These are phyloP conservation scores for Gymnoscelis rufifasciata DNA, from an alignment of 2,888 invertebrate species.

Conservation along the genomic window DNA sequence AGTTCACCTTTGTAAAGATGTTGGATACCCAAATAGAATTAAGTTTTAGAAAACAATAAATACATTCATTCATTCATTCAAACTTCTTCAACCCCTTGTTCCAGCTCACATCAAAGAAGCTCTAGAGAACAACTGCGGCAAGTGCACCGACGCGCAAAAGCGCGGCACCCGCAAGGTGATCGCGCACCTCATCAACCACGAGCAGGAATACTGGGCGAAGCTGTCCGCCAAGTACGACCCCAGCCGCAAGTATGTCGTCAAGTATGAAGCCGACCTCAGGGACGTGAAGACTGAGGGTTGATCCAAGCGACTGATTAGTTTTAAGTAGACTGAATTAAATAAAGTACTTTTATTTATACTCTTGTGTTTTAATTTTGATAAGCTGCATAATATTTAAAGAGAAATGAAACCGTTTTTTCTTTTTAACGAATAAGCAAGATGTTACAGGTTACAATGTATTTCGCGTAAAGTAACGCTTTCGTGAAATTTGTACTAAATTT, in stretches of 20 bases:
- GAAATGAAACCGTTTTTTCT: no score
- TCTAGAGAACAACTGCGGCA: slow-evolving; percentile 52
- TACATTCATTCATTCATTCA: no score
- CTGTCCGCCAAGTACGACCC: slow-evolving; percentile 48
- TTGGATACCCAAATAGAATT: no score
- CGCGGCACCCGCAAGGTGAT: slow-evolving; percentile 46
- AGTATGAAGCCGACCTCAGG: slow-evolving; percentile 47
- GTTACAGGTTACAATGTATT: no score
- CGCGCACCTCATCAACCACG: slow-evolving; percentile 54
- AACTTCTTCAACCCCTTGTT: slow-evolving; percentile 8
- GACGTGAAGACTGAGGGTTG: slow-evolving; percentile 22
- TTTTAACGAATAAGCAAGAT: no score
- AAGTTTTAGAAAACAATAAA: no score
- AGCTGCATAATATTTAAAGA: no score
- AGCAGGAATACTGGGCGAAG: slow-evolving; percentile 44
- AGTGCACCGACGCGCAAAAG: slow-evolving; percentile 53
- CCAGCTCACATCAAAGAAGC: slow-evolving; percentile 61
- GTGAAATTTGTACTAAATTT: no score
- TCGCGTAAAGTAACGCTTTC: no score
- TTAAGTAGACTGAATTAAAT: not conserved
- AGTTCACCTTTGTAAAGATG: no score
- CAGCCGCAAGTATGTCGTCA: slow-evolving; percentile 36
- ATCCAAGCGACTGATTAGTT: slow-evolving; percentile 8
- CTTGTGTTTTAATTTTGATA: not conserved
- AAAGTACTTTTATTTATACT: not conserved